Base-by-base conservation (phyloP, 2,888 invertebrate genomes). In the Branchellion lobata region DNA sequence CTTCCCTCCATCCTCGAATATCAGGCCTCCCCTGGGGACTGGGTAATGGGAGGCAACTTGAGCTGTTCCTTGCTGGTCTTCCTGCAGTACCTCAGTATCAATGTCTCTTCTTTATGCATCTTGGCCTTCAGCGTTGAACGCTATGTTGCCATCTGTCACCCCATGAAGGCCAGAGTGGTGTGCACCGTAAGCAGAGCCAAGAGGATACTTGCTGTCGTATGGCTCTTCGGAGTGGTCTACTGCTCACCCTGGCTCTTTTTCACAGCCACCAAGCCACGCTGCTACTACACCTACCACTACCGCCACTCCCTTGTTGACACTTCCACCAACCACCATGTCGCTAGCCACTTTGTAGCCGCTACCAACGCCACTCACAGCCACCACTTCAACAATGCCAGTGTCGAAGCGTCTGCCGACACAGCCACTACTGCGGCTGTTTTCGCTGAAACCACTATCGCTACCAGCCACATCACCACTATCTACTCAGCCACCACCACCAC, bases 101-200 rank as follows among this genome's bases (percentile, higher is more conserved):
- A 91, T 85, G 89, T 90, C 0, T 90, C 90, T 0, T 89, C 90
- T 0, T 86, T 91, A 76, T 90, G 90, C 79, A 90, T 91, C 80
- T 90, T 91, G 5, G 91, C 91, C 18, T 91, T 91, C 86, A 91
- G 91, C 1, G 87, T 91, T n/a, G 91, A 91, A 85, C 86, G 91
- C 69, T 91, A 91, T 85, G 90, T 91, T 71, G 91, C 91, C 81
- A 91, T 91, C 79, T 91, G 91, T 83, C 90, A 90, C 83, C 91
- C 91, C 0, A 89, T 91, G 87, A 87, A 83, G 33, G 86, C 87
- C 11, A 90, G 90, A 82, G 88, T 88, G n/a, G 88, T 91, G 82
- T 91, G 91, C 85, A 91, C 91, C 0, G 89, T 90, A n/a, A 87
- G 87, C 65, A 85, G 91, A 53, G 91, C 91, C 51, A 90, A 90